Conservation (phyloP, 1,140 invertebrate species). For the Neodiprion pinetum region DNA sequence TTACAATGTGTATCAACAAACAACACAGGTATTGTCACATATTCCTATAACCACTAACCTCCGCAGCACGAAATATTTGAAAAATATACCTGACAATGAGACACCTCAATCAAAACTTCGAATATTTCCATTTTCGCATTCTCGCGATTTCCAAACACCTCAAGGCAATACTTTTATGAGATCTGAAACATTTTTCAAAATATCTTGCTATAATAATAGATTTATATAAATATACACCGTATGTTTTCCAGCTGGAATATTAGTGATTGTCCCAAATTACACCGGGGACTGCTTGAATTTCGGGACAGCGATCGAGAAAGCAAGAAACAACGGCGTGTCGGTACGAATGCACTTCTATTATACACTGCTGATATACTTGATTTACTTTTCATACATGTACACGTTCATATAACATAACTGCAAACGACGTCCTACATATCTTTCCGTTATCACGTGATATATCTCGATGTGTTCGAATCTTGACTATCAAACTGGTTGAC, state of each 20-base stretch:
- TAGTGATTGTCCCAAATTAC: conserved; percentile 85
- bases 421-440: too few species aligned
- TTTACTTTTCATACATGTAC: conserved; percentile 20
- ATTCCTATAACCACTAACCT: neutral
- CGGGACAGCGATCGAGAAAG: conserved; percentile 80
- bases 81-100: too few species aligned
- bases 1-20: conserved; percentile 66
- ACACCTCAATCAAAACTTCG: too few species aligned
- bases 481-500: conserved; percentile 27
- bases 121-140: too few species aligned
- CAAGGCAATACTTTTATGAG: conserved; percentile 17
- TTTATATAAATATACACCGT: conserved; percentile 13
- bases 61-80: too few species aligned
- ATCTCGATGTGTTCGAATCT: too few species aligned
- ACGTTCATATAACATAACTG: too few species aligned
- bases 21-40: conserved; percentile 57
- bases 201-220: conserved; percentile 7
- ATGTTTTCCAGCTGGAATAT: conserved; percentile 67
- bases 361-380: conserved; percentile 8
- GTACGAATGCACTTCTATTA: conserved; percentile 59
- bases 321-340: conserved; percentile 69
- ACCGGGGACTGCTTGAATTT: conserved; percentile 89
- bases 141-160: neutral
- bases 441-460: too few species aligned
- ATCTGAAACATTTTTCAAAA: conserved; percentile 11